Percentiles rank a stretch among this genome's conserved stretches.
Conservation (phyloP, 2,113 vertebrate genomes). For the Aphyosemion australe region DNA sequence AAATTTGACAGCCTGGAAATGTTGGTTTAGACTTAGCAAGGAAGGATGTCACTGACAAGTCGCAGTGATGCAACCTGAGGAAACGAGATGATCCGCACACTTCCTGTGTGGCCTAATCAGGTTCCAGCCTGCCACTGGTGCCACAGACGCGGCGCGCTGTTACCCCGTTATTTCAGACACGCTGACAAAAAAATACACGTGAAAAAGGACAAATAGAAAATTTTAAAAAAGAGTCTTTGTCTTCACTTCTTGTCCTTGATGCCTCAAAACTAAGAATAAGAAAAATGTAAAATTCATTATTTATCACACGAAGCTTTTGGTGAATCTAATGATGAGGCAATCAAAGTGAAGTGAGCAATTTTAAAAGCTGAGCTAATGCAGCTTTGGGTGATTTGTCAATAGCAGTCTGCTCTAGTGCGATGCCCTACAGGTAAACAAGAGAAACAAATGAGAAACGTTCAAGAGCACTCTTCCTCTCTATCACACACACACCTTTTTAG, state of each 20-base stretch:
- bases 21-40: conserved; percentile 59
- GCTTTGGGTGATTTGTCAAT: conserved; percentile 62
- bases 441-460: conserved; percentile 55
- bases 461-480: conserved; percentile 52
- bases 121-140: conserved; percentile 46
- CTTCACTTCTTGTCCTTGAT: conserved; percentile 27
- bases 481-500: conserved; percentile 35
- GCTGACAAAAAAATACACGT: not conserved
- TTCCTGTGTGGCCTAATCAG: conserved; percentile 70
- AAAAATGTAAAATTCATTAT: conserved; percentile 32
- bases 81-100: conserved; percentile 71
- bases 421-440: conserved; percentile 70
- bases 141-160: conserved; percentile 25
- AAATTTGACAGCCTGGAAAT: conserved; percentile 66
- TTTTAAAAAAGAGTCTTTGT: not conserved
- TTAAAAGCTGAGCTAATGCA: conserved; percentile 55
- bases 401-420: conserved; percentile 43
- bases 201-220: conserved; percentile 8
- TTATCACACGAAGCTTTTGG: conserved; percentile 12
- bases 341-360: conserved; percentile 45
- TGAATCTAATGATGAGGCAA: conserved; percentile 39
- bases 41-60: conserved; percentile 66
- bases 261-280: conserved; percentile 28
- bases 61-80: conserved; percentile 73
- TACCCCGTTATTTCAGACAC: conserved; percentile 40